Evolutionary conservation across 2,797 vertebrate species (phyloP).

Genomic region (Sparus aurata): DNA sequence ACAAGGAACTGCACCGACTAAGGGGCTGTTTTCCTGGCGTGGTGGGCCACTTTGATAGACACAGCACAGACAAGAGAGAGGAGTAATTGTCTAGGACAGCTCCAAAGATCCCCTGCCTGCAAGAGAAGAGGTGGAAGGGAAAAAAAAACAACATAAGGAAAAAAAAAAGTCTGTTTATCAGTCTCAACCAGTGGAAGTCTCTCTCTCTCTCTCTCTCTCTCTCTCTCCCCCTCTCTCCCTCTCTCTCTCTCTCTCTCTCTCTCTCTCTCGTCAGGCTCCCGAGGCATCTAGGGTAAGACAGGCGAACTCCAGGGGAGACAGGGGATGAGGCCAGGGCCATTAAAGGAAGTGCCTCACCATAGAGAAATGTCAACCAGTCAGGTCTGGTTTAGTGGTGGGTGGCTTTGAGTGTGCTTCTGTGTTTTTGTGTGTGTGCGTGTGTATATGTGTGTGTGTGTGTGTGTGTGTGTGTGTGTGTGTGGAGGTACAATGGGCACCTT

Average conservation of each 20-base stretch:
- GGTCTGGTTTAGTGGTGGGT: slow-evolving; percentile 73
- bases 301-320: slow-evolving; percentile 72
- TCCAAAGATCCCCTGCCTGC: slow-evolving; percentile 48
- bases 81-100: slow-evolving; percentile 70
- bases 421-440: slow-evolving; percentile 10
- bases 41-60: slow-evolving; percentile 45
- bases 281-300: slow-evolving; percentile 71
- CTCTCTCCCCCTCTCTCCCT: neutral
- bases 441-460: slow-evolving; percentile 19
- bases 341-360: slow-evolving; percentile 76
- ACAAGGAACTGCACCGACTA: neutral
- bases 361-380: slow-evolving; percentile 74
- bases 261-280: slow-evolving; percentile 62
- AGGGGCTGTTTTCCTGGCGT: slow-evolving; percentile 43
- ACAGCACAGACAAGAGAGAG: slow-evolving; percentile 55
- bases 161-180: slow-evolving; percentile 66
- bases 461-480: slow-evolving; percentile 24
- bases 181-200: slow-evolving; percentile 54
- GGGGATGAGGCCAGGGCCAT: slow-evolving; percentile 76
- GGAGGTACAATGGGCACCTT: slow-evolving; percentile 41
- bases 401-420: slow-evolving; percentile 51
- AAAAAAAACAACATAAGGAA: slow-evolving; percentile 47
- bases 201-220: neutral
- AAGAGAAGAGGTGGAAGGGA: slow-evolving; percentile 36
- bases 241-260: slow-evolving; percentile 1